Evolutionary conservation across 92 coral and sea anemone species (phyloP).

Genomic region (Porites divaricata): DNA sequence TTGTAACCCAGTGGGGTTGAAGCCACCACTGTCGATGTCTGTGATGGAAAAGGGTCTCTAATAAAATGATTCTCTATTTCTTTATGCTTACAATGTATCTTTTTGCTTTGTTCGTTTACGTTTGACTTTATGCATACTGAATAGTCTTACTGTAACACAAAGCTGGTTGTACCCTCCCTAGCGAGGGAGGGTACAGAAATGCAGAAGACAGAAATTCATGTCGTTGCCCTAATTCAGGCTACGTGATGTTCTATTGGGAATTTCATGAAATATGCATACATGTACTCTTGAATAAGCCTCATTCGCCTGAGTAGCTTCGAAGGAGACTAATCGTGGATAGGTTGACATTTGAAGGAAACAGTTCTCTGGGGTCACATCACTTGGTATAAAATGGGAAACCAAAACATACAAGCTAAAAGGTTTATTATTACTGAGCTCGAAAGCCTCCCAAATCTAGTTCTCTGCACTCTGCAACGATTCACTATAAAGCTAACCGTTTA

Average conservation of each 20-base stretch:
- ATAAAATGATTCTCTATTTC: not conserved
- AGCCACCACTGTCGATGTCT: not conserved
- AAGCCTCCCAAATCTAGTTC: not conserved
- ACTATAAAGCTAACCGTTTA: not conserved
- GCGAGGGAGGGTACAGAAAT: not conserved
- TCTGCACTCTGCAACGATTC: not conserved
- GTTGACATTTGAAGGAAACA: not conserved
- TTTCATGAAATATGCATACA: not conserved
- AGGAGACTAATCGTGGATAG: not conserved
- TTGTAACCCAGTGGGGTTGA: not conserved
- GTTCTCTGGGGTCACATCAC: slow-evolving; percentile 5
- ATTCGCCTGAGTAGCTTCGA: not conserved
- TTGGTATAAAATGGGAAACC: not conserved
- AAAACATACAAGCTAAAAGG: slow-evolving; percentile 5
- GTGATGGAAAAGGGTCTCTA: not conserved
- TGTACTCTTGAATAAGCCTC: slow-evolving; percentile 1
- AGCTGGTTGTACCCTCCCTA: not conserved
- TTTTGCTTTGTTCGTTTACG: not conserved
- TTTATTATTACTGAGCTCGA: slow-evolving; percentile 4
- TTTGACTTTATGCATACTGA: not conserved
- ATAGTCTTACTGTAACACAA: not conserved
- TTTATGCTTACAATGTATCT: not conserved
- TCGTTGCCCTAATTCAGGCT: slow-evolving; percentile 2
- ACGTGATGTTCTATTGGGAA: not conserved
- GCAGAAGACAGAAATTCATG: slow-evolving; percentile 3